Conservation (phyloP, 2,888 invertebrate genomes). For the Trichopoda pennipes region DNA sequence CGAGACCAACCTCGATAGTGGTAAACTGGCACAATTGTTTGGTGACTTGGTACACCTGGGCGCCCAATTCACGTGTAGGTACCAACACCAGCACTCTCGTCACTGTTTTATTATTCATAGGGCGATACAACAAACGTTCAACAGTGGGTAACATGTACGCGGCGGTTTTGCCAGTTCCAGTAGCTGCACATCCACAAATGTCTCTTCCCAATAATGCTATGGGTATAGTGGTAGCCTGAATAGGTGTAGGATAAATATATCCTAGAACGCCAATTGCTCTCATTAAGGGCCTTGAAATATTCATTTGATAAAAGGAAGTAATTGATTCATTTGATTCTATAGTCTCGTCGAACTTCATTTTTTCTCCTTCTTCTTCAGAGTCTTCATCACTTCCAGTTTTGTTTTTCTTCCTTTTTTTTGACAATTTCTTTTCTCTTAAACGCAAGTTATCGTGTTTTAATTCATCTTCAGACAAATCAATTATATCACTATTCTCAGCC, state of each 20-base stretch:
- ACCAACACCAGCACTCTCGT: constrained; percentile 95
- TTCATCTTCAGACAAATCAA: constrained; percentile 88
- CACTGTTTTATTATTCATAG: constrained; percentile 85
- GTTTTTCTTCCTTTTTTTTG: constrained; percentile 82
- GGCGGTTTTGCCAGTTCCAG: constrained; percentile 98
- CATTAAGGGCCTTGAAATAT: constrained; percentile 94
- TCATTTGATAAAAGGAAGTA: constrained; percentile 95
- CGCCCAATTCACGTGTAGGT: constrained; percentile 98
- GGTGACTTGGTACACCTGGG: constrained; percentile 97
- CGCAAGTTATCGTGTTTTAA: constrained; percentile 87
- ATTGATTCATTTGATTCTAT: constrained; percentile 85
- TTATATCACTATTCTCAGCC: constrained; percentile 82
- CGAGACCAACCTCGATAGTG: constrained; percentile 89
- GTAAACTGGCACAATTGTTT: constrained; percentile 95
- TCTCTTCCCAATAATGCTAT: constrained; percentile 95
- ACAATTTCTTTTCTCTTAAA: constrained; percentile 85
- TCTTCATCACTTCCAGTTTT: constrained; percentile 80
- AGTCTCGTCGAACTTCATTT: constrained; percentile 84
- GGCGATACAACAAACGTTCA: constrained; percentile 94
- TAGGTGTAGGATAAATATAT: constrained; percentile 97
- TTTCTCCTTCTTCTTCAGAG: constrained; percentile 81
- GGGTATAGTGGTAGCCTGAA: constrained; percentile 97
- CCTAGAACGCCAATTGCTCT: constrained; percentile 94
- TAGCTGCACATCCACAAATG: constrained; percentile 99
- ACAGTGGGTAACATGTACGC: constrained; percentile 99